These are phyloP conservation scores for Leucopsar rothschildi DNA, from an alignment of 2,113 vertebrate species.

Conservation along the genomic window DNA sequence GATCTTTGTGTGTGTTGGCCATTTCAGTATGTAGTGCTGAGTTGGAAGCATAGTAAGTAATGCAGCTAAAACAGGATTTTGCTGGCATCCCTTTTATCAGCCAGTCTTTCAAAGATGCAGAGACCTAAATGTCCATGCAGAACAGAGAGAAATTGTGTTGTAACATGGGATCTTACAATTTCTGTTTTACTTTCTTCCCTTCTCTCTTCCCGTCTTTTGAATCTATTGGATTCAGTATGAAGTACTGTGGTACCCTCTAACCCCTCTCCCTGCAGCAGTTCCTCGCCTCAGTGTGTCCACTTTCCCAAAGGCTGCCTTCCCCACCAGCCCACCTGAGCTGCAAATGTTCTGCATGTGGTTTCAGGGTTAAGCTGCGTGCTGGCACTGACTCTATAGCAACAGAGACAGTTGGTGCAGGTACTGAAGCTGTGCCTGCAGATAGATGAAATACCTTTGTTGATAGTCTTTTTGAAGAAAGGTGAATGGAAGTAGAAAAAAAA, in stretches of 20 bases:
- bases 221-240: neutral
- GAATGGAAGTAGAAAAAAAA: neutral
- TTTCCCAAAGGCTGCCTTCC: neutral
- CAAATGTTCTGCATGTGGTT: neutral
- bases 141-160: neutral
- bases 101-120: neutral
- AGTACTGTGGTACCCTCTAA: neutral
- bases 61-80: neutral
- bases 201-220: neutral
- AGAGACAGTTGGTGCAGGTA: neutral
- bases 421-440: neutral
- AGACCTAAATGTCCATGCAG: neutral
- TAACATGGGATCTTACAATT: neutral
- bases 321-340: neutral
- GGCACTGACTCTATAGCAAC: neutral
- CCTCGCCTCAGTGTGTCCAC: accelerated
- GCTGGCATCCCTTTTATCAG: neutral
- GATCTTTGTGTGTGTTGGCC: neutral
- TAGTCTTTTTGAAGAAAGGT: neutral
- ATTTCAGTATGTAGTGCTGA: neutral
- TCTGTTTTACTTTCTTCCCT: neutral
- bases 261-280: neutral
- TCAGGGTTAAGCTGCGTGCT: neutral
- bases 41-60: neutral
- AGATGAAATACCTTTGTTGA: neutral